phyloP scores from a whole-genome alignment of 2,888 invertebrate genomes.

The Azorinus chamasolen region DNA sequence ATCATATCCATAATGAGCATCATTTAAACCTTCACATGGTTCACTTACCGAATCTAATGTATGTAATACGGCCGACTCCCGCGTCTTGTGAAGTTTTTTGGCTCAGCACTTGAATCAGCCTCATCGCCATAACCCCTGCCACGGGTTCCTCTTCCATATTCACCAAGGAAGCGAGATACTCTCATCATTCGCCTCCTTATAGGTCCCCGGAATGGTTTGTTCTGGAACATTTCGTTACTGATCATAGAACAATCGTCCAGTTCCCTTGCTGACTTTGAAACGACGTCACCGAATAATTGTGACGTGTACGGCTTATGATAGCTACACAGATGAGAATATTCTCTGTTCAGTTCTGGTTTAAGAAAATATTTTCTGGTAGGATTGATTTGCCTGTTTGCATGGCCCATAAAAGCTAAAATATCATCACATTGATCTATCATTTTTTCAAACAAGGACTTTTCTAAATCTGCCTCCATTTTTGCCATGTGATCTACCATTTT shows the following conservation, averaged over 20 bases:
- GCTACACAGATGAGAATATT: slow-evolving; percentile 42
- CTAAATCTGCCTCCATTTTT: background rate
- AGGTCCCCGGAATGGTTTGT: background rate
- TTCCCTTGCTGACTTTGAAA: slow-evolving; percentile 48
- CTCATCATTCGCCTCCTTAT: background rate
- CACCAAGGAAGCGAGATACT: background rate
- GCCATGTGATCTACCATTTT: slow-evolving; percentile 42
- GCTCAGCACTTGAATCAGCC: background rate
- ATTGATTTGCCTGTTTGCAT: slow-evolving; percentile 52
- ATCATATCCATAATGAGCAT: slow-evolving; percentile 1
- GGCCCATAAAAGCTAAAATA: slow-evolving; percentile 40
- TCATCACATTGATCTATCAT: slow-evolving; percentile 30
- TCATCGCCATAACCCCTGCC: background rate
- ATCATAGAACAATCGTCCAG: slow-evolving; percentile 51
- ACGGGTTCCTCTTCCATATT: background rate
- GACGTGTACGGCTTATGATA: slow-evolving; percentile 29
- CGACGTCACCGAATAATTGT: slow-evolving; percentile 51
- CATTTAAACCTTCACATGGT: slow-evolving; percentile 29
- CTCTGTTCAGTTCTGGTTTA: slow-evolving; percentile 34
- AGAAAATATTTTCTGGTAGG: slow-evolving; percentile 28
- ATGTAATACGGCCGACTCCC: slow-evolving; percentile 14
- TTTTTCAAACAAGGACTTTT: background rate
- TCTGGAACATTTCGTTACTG: slow-evolving; percentile 11
- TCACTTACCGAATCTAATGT: slow-evolving; percentile 29
- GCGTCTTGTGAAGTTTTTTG: slow-evolving; percentile 28